Base-by-base conservation (phyloP, 2,888 invertebrate genomes). In the Aspidiotus rigidus region DNA sequence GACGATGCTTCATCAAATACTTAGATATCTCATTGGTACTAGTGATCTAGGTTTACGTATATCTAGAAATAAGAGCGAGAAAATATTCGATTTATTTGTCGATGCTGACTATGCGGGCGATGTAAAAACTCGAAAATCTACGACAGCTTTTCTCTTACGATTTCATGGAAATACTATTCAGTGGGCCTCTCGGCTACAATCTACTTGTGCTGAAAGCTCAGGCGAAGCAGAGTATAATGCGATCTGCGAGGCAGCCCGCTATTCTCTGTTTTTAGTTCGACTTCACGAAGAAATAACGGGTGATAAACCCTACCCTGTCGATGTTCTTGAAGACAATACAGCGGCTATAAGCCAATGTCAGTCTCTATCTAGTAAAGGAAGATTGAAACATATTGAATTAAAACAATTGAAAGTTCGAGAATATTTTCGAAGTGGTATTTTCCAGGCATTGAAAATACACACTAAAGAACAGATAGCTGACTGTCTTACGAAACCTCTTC, bases 91-190 rank as follows among this genome's bases (percentile, higher is more conserved):
- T 10, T 8, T 16, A 10, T 56, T 13, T 56, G 56, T 56, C 16
- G n/a, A 56, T n/a, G 56, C 56, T n/a, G 56, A 56, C 56, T 56
- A 15, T 56, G 56, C 56, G 7, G 56, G 56, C 16, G 56, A 56
- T 56, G 15, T 15, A 8, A 9, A 15, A 56, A 56, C 56, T 15
- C 56, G 56, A 15, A 56, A 56, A 56, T 56, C 56, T 8, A 56
- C 56, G n/a, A 56, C 56, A 10, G 56, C 56, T 10, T 56, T 13
- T 16, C 8, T 56, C 9, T 8, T 56, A 8, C 56, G n/a, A 8
- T 16, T 56, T 7, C 15, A 56, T 56, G 56, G 56, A 15, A 16
- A 56, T 56, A 11, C 56, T 8, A 16, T 56, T 56, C n/a, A 8
- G 8, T 56, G 56, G 56, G 13, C n/a, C n/a, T 56, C 56, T 15